These are phyloP conservation scores for Drosophila truncata DNA, from an alignment of 1,140 invertebrate genomes.

Conservation along the genomic window DNA sequence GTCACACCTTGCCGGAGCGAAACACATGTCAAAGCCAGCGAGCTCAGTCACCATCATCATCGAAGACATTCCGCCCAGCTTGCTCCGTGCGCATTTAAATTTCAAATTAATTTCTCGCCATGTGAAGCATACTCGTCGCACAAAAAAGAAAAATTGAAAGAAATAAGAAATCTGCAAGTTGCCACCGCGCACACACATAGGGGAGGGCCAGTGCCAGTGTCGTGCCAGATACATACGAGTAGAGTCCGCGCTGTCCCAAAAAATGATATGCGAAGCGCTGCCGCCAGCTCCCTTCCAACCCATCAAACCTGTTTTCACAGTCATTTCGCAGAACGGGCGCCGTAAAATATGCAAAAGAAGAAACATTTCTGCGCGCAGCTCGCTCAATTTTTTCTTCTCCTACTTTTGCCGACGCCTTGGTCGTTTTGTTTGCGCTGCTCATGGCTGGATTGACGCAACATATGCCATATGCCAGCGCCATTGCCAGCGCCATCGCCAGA, in stretches of 20 bases:
- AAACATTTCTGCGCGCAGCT: constrained; percentile 61
- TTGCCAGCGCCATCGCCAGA: constrained; percentile 1
- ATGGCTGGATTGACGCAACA: constrained; percentile 79
- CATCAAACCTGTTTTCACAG: constrained; percentile 76
- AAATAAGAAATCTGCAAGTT: constrained; percentile 77
- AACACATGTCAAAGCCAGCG: constrained; percentile 32
- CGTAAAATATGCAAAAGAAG: constrained; percentile 81
- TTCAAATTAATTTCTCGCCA: constrained; percentile 84
- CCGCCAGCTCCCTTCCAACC: constrained; percentile 39
- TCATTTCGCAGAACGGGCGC: constrained; percentile 66
- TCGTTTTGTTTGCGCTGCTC: constrained; percentile 68
- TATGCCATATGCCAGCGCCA: constrained; percentile 70
- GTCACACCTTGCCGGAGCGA: constrained; percentile 37
- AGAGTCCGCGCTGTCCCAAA: constrained; percentile 49
- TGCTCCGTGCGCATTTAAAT: constrained; percentile 77
- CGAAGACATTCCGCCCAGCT: constrained; percentile 66
- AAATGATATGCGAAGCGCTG: constrained; percentile 66
- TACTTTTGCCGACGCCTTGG: constrained; percentile 37
- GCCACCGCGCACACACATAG: constrained; percentile 39
- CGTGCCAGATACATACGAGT: constrained; percentile 52
- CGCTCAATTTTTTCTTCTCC: constrained; percentile 21
- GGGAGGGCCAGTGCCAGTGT: constrained; percentile 3
- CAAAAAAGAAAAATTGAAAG: constrained; percentile 31
- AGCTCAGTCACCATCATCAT: constrained; percentile 55
- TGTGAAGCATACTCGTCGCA: constrained; percentile 46